Evolutionary conservation across 2,888 invertebrate genomes (phyloP).

Genomic region (Clepsis dumicolana): DNA sequence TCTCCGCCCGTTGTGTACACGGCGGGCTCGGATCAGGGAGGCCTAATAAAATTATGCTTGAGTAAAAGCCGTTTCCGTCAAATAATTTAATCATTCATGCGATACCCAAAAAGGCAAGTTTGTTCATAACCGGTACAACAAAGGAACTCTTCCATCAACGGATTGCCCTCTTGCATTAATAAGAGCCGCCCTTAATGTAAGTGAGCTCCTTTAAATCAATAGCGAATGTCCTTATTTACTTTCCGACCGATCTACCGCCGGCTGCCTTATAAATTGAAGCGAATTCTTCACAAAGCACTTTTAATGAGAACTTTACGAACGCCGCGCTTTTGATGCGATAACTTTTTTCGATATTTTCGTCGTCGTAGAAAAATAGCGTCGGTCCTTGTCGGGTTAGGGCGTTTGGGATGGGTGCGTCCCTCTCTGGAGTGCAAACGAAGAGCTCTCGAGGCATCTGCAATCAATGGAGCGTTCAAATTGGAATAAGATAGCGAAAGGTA

Average conservation of each 20-base stretch:
- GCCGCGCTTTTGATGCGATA: conserved; percentile 81
- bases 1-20: conserved; percentile 22
- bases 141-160: conserved; percentile 47
- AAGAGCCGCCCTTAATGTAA: conserved; percentile 47
- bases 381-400: conserved; percentile 60
- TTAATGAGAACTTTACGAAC: conserved; percentile 83
- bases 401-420: conserved; percentile 57
- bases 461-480: conserved; percentile 85
- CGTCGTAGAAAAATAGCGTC: conserved; percentile 71
- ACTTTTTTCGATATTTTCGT: conserved; percentile 83
- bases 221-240: conserved; percentile 76
- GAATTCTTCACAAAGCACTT: conserved; percentile 82
- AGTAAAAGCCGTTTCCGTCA: conserved; percentile 44
- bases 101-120: conserved; percentile 46
- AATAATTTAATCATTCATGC: conserved; percentile 46
- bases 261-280: conserved; percentile 80
- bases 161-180: conserved; percentile 48
- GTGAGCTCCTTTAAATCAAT: conserved; percentile 68
- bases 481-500: conserved; percentile 82
- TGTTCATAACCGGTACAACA: conserved; percentile 46
- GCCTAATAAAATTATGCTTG: conserved; percentile 44
- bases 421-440: conserved; percentile 72
- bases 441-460: conserved; percentile 80
- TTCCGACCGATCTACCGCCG: conserved; percentile 71
- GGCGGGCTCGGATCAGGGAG: conserved; percentile 35